A percentile compares a stretch with the other conserved stretches of the same genome.
Evolutionary conservation across 2,113 vertebrate genomes (phyloP).

Genomic region (Centropus bengalensis): DNA sequence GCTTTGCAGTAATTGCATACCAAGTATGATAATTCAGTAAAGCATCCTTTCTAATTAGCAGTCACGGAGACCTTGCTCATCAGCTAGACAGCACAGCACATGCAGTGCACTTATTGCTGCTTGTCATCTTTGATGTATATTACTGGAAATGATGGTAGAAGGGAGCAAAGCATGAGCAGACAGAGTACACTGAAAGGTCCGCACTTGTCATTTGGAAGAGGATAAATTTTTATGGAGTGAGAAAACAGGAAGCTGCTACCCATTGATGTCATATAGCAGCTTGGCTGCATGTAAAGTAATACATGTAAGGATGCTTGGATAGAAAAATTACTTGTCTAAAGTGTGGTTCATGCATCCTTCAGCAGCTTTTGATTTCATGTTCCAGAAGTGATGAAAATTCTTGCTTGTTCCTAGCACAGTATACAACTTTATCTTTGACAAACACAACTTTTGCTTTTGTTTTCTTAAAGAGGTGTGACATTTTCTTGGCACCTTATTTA

Average conservation of each 20-base stretch:
- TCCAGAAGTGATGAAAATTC: background rate
- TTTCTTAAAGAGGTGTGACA: slow-evolving; percentile 18
- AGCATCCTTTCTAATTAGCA: slow-evolving; percentile 57
- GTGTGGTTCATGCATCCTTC: slow-evolving; percentile 5
- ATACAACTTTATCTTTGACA: background rate
- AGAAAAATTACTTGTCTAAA: slow-evolving; percentile 24
- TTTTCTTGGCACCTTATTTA: slow-evolving; percentile 1
- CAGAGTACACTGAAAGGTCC: slow-evolving; percentile 19
- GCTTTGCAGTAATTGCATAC: slow-evolving; percentile 20
- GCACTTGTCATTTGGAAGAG: slow-evolving; percentile 31
- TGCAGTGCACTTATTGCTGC: background rate
- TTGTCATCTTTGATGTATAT: slow-evolving; percentile 45
- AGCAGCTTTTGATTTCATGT: slow-evolving; percentile 5
- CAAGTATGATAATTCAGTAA: slow-evolving; percentile 47
- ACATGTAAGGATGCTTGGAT: background rate
- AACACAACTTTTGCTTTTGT: slow-evolving; percentile 5
- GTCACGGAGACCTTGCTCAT: background rate
- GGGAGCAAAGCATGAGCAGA: background rate
- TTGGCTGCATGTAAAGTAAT: slow-evolving; percentile 45
- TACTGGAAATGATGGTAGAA: slow-evolving; percentile 18
- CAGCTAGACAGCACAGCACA: background rate
- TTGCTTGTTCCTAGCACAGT: background rate
- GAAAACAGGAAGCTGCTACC: background rate
- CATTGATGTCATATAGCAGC: background rate
- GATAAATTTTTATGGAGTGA: slow-evolving; percentile 36